Base-by-base conservation (phyloP, 53 echinoderm and acorn worm species). In the Henricia sp. region DNA sequence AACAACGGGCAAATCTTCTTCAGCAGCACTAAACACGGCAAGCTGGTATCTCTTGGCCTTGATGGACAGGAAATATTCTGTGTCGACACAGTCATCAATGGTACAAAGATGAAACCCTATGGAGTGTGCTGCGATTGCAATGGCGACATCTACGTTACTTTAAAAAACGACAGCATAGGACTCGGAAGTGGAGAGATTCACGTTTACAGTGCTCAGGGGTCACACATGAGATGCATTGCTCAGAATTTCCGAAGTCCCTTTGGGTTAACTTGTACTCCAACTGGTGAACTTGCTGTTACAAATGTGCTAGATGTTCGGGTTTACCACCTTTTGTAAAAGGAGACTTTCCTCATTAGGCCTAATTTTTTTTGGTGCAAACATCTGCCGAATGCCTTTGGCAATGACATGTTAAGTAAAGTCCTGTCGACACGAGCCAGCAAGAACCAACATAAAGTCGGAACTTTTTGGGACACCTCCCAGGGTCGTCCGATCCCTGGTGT, bases 41-140 rank as follows among this genome's bases (percentile, higher is more conserved):
- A 76, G 41, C 34, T 76, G 41, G 60, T 76, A 25, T 76, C 58
- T 27, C 21, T 59, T 1, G 76, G 59, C 76, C 40, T 76, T 36
- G 57, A 76, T 30, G 76, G 76, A 28, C 43, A 23, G 28, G 60
- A 76, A 42, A 29, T 76, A 11, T 76, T 76, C 42, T 27, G 58
- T 28, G 27, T 54, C 1, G 76, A 76, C 14, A 76, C 76, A 26
- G 43, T 76, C 58, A 9, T 76, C 4, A 29, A 59, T 8, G 76
- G 76, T 4, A 16, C 1, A 16, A 37, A 13, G 59, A 26, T 76
- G 42, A 76, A 59, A 1, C 76, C 76, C 1, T 57, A 40, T 16
- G 76, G 76, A 17, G 59, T 76, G 76, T 76, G 76, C 44, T 76
- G 76, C n/a, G 76, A 76, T 40, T 59, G n/a, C 58, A 24, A 30